Evolutionary conservation across 2,888 invertebrate species (phyloP), one percentile per base, ranked within the genome.

Genomic region (Pandemis cinnamomeana): DNA sequence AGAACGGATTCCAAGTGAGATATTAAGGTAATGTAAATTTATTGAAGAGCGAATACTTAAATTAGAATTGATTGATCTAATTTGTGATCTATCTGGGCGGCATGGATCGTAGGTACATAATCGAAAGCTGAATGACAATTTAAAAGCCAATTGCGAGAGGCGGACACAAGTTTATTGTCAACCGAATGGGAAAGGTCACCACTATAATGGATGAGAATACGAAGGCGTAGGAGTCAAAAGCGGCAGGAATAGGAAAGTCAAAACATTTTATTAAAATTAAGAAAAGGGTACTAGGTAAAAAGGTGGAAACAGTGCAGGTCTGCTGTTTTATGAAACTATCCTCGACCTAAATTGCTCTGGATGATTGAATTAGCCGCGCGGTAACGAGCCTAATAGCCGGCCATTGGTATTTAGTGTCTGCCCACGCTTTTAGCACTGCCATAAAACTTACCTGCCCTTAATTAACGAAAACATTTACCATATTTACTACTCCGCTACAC

Each of bases 341-440:
- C 71, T 58, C 46, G 71, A 66, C 66, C 71, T 46, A 36, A 36
- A 41, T 46, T 71, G 20, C 36, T 15, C 3, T 41, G 8, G 42
- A 8, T 44, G 62, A 44, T 63, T 44, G 58, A 42, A 46, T 41
- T 48, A 66, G 55, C 46, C 36, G 10, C 15, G 8, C 55, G n/a
- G 7, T 64, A 64, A 63, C 13, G 20, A 71, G 10, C 68, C 13
- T 68, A 68, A 68, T 60, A 27, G 55, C 10, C 1, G 46, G 44
- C 41, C n/a, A 60, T 58, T 36, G 55, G 68, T 46, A 58, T n/a
- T 68, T 58, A 27, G 58, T 27, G 20, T 2, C 58, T 36, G 42
- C 44, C 11, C n/a, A 55, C 67, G 13, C 20, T 1, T 67, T 46
- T 58, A 67, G 41, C 60, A 13, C 36, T 60, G 27, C 27, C 4